Evolutionary conservation across 1,140 invertebrate species (phyloP).

Genomic region (Nasonia vitripennis): DNA sequence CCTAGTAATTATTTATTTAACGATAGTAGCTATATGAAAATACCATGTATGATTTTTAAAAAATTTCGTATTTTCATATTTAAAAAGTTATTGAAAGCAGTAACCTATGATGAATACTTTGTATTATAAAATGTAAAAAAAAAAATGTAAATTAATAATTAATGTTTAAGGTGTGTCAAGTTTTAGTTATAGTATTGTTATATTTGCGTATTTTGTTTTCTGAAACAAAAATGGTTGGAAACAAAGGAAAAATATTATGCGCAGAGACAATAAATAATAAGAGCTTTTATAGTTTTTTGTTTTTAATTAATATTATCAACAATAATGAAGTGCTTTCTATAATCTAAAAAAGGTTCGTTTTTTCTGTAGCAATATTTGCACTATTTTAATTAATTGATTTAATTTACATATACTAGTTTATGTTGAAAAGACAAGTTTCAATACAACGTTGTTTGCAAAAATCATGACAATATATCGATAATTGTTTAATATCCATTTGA

Average conservation of each 20-base stretch:
- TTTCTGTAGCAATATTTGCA: not conserved
- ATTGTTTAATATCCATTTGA: constrained; percentile 11
- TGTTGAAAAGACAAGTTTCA: not conserved
- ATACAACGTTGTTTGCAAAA: constrained; percentile 3
- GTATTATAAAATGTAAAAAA: not conserved
- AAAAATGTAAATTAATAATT: not conserved
- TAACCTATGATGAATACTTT: not conserved
- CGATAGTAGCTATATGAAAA: not conserved
- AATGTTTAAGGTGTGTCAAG: no score
- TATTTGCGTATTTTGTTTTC: not conserved
- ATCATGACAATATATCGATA: not conserved
- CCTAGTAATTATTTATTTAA: not conserved
- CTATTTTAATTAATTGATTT: not conserved
- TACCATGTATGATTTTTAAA: not conserved
- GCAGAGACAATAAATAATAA: not conserved
- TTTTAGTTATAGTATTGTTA: not conserved
- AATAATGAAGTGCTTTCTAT: constrained; percentile 20
- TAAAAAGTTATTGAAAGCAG: not conserved
- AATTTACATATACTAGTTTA: constrained; percentile 1
- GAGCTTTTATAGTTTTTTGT: not conserved
- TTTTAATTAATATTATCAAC: constrained; percentile 32
- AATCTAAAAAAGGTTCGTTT: constrained; percentile 20
- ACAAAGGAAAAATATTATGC: not conserved
- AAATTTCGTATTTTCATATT: not conserved
- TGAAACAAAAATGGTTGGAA: not conserved